Percentiles rank a stretch among this genome's conserved stretches.
Evolutionary conservation across 2,113 vertebrate species (phyloP).

Genomic region (Pseudois nayaur): DNA sequence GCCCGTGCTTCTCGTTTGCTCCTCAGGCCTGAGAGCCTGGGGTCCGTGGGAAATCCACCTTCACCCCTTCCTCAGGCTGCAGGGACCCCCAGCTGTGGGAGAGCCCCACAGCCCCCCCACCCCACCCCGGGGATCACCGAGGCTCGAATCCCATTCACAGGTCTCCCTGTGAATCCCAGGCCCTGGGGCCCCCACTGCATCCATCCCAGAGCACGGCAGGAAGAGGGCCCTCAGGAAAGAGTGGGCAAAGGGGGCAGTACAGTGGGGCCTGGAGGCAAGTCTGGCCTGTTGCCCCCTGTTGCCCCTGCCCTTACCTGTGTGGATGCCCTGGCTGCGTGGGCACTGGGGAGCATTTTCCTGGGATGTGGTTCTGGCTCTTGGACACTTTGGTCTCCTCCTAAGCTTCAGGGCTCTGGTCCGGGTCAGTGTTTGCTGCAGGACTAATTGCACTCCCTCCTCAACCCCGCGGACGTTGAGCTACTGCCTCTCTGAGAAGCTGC

Average conservation of each 20-base stretch:
- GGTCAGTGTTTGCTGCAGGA: no score
- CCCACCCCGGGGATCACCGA: rapidly evolving
- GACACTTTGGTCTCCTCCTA: not conserved
- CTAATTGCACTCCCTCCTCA: not conserved
- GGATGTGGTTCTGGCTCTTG: not conserved
- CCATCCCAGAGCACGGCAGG: not conserved
- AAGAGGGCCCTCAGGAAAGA: not conserved
- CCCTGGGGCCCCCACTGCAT: not conserved
- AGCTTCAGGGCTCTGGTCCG: not conserved
- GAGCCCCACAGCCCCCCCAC: not conserved
- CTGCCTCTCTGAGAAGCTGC: not conserved
- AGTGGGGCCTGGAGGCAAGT: not conserved
- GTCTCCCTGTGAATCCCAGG: not conserved
- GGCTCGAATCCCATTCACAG: not conserved
- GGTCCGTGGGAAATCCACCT: rapidly evolving
- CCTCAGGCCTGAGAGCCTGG: not conserved
- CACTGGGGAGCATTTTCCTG: not conserved
- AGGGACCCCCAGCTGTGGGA: not conserved
- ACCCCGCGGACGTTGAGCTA: rapidly evolving
- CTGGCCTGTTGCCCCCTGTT: not conserved
- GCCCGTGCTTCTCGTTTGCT: not conserved
- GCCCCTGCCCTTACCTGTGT: not conserved
- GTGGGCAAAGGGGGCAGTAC: not conserved
- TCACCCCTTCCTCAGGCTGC: not conserved
- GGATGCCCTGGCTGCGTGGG: not conserved